Evolutionary conservation across 2,888 invertebrate genomes (phyloP), one percentile per base, ranked within the genome.

Genomic region (Seladonia tumulorum): DNA sequence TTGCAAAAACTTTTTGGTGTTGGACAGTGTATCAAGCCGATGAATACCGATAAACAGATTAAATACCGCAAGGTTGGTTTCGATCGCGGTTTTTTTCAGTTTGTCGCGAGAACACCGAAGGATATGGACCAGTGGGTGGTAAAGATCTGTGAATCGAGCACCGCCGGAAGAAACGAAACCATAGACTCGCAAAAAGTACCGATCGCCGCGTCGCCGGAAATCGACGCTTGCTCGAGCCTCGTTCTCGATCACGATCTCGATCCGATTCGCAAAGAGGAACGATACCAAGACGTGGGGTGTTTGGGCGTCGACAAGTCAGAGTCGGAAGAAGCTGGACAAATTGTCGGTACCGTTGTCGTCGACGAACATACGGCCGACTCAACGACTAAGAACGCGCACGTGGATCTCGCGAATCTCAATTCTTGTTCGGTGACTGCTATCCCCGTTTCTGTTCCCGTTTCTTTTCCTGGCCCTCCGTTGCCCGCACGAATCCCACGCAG

Each of bases 111-210:
- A 35, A 91, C 88, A 16, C 90, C 92, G 0, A 92, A 92, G 57
- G 94, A 95, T 35, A 95, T 94, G 95, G 91, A 93, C 25, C 93
- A 94, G n/a, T 95, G 95, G 95, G 85, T 94, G 5, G 82, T 89
- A 7, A 91, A 91, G 1, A 92, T 94, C 73, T 89, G 87, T 49
- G 87, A 90, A 12, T 79, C 91, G 4, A 82, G 81, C 18, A 29
- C 25, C 35, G 83, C 60, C 16, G 85, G 87, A 5, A 87, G 76
- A 4, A 35, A 25, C 5, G 49, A 76, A 12, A 45, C 57, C n/a
- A 42, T 47, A 68, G 73, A 57, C 29, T 1, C 39, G 5, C 10
- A 45, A 10, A 49, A 18, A 70, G 68, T 0, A 35, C 16, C 22
- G 60, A 14, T 1, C 2, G 3, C 39, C 0, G 71, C 14, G 10